These are phyloP conservation scores for Nemotelus nigrinus DNA, from an alignment of 2,888 invertebrate species.

Conservation along the genomic window DNA sequence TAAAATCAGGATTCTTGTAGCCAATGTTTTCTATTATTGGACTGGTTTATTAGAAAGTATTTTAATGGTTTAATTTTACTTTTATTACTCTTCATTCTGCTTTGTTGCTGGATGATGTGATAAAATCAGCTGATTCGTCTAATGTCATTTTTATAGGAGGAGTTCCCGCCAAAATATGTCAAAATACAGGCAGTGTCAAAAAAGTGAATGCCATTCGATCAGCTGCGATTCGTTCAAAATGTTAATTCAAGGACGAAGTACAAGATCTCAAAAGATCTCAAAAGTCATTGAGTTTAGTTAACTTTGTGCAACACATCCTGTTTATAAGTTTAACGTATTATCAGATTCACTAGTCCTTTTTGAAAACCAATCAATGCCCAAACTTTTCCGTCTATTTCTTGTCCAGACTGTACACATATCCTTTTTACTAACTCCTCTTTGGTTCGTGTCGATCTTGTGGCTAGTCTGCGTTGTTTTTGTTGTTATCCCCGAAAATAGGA, in stretches of 20 bases:
- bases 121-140: background rate
- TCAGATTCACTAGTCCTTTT: too few species aligned
- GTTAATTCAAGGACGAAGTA: too few species aligned
- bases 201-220: background rate
- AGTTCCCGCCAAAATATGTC: background rate
- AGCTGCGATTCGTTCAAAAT: background rate
- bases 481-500: background rate
- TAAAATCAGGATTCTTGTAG: background rate
- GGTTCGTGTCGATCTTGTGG: slow-evolving; percentile 39
- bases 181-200: background rate
- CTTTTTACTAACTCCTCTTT: background rate
- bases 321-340: too few species aligned
- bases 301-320: too few species aligned
- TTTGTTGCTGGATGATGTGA: background rate
- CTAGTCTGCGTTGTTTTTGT: slow-evolving; percentile 7
- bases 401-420: too few species aligned
- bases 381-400: too few species aligned
- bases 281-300: too few species aligned
- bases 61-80: background rate
- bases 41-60: background rate
- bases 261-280: too few species aligned
- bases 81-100: slow-evolving; percentile 4
- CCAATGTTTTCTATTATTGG: background rate
- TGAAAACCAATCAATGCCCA: too few species aligned
- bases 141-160: background rate